Base-by-base conservation (phyloP, 2,113 vertebrate genomes). In the Xyliphius kryptos region DNA sequence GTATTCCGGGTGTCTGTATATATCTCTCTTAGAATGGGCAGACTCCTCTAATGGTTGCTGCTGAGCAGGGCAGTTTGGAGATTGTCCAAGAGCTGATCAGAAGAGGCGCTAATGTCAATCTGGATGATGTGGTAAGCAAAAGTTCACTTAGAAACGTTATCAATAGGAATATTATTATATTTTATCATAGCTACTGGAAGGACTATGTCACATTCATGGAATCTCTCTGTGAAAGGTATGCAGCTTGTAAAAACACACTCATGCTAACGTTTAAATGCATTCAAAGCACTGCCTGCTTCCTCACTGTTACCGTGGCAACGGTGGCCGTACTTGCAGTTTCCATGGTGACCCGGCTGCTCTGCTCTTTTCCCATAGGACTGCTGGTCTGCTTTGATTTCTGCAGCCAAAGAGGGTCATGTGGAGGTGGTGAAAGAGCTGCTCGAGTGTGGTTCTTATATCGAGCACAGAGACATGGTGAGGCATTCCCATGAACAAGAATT, bases 371-470 rank as follows among this genome's bases (percentile, higher is more conserved):
- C 56, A 5, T 75, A 99, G 96, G 96, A 99, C 79, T 97, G 95
- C 85, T 99, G 96, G 96, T 98, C 95, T 9, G 93, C 96, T 20
- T 90, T 98, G 64, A 93, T 97, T 79, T 93, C 87, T 0, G 94
- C 93, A 37, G 87, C 95, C 15, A 99, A 97, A 74, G 95, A 97
- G 75, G 94, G 94, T 2, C 92, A 97, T 14, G 8, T 86, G 56
- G 91, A 91, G 6, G 81, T 98, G 14, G 91, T 96, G 44, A 90
- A 83, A 54, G 95, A 98, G 52, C 85, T 99, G 1, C 88, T 99
- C 50, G 88, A 85, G 46, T 84, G 79, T 43, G 91, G 88, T 52
- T 95, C 87, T 38, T 91, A 83, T 75, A 80, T 97, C 60, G 96
- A 99, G 75, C 96, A 99, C 81, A 85, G 94, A 5, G 96, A 99